Base-by-base conservation (phyloP, 2,797 vertebrate genomes). In the Geotrypetes seraphini region DNA sequence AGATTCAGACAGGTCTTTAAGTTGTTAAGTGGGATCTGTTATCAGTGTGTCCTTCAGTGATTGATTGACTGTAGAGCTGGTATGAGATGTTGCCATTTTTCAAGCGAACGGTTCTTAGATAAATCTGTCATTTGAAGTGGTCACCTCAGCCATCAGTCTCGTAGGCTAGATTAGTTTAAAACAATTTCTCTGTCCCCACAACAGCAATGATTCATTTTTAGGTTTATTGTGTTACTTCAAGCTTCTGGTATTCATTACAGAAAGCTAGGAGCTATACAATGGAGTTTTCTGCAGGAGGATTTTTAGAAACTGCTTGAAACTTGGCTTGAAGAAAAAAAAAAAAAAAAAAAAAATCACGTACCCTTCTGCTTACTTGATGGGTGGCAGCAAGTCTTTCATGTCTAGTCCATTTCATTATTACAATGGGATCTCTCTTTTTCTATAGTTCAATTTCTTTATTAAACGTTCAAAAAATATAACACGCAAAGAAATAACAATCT, bases 141-240 rank as follows among this genome's bases (percentile, higher is more conserved):
- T 73, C 71, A 53, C 42, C 41, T 63, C 60, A 69, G 43, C 48
- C 57, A 51, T 64, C 55, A 56, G 33, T 45, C 47, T 58, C 34
- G 26, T 39, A 35, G 53, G 51, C 54, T 63, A 46, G 9, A 22
- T 43, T 44, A 18, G 25, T 44, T 65, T 66, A 2, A 49, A 68
- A 56, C 65, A 42, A 63, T 58, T 38, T 52, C 26, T 19, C 41
- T 22, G 42, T 50, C 7, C n/a, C 26, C n/a, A 22, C 34, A 60
- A 53, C 63, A 66, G 63, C 33, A 57, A 16, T 66, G 36, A 71
- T 50, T 71, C 57, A 69, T 13, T 9, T 48, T 44, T 41, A 46
- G 48, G 31, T 10, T 12, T 53, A 41, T 52, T 57, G 27, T 40
- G 43, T 63, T 71, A 57, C 47, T 29, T 65, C 43, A 37, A 43